Conservation (phyloP, 1,140 invertebrate genomes). For the Philaenus spumarius region DNA sequence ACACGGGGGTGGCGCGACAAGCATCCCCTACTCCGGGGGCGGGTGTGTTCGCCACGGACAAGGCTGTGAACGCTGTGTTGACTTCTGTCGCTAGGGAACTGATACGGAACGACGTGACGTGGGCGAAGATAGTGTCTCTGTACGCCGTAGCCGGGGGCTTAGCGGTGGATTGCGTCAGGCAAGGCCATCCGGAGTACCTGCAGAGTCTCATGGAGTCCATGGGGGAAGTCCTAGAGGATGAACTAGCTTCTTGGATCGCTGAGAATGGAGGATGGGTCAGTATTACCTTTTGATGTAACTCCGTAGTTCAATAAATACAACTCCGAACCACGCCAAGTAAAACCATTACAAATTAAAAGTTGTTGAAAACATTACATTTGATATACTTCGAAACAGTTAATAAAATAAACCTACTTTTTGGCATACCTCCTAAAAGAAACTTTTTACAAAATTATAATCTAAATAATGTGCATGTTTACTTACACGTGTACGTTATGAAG, state of each 20-base stretch:
- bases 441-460: too few species aligned
- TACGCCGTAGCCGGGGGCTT: conserved; percentile 60
- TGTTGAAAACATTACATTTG: too few species aligned
- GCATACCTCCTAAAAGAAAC: too few species aligned
- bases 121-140: conserved; percentile 49
- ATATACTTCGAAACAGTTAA: too few species aligned
- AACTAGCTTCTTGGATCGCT: conserved; percentile 59
- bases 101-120: conserved; percentile 20
- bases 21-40: conserved; percentile 41
- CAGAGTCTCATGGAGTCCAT: conserved; percentile 53
- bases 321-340: too few species aligned
- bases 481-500: too few species aligned
- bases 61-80: conserved; percentile 47
- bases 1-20: conserved; percentile 30
- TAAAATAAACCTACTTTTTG: too few species aligned
- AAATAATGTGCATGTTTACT: too few species aligned
- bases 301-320: too few species aligned
- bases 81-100: conserved; percentile 43
- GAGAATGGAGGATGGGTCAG: conserved; percentile 66
- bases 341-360: too few species aligned
- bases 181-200: conserved; percentile 56
- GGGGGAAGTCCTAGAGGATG: conserved; percentile 54
- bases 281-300: too few species aligned
- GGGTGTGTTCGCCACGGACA: conserved; percentile 47
- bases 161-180: conserved; percentile 59